phyloP scores from a whole-genome alignment of 37 sponge, comb jelly and placozoan species.

The Ianthella basta region DNA sequence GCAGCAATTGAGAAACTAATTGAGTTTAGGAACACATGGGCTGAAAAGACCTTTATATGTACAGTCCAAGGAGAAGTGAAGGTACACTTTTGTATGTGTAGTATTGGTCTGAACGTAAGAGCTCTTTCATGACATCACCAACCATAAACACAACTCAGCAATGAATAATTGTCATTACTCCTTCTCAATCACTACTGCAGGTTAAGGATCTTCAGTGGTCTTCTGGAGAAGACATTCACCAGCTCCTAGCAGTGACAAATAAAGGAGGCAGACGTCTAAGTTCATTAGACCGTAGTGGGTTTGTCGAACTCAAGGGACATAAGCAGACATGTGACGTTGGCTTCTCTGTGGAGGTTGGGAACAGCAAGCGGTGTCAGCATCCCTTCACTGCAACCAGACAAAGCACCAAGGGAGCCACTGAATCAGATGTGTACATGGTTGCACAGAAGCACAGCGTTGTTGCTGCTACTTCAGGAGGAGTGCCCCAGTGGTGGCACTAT shows the following conservation, averaged over 20 bases:
- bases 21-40: conserved; percentile 41
- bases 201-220: background rate
- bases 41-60: conserved; percentile 41
- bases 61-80: background rate
- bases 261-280: background rate
- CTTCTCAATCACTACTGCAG: background rate
- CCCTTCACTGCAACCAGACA: background rate
- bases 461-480: too few species aligned
- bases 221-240: background rate
- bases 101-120: too few species aligned
- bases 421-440: background rate
- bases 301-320: conserved; percentile 6
- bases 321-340: conserved; percentile 13
- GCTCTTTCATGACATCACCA: too few species aligned
- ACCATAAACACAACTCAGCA: too few species aligned
- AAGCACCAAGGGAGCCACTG: background rate
- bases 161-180: background rate
- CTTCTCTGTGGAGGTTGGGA: conserved; percentile 2
- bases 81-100: background rate
- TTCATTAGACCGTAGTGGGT: conserved; percentile 21
- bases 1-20: background rate
- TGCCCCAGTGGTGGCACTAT: too few species aligned
- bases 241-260: background rate
- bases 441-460: too few species aligned
- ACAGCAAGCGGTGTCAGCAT: background rate